These are phyloP conservation scores for Drosophila anomalata DNA, from an alignment of 2,888 invertebrate species.

Conservation along the genomic window DNA sequence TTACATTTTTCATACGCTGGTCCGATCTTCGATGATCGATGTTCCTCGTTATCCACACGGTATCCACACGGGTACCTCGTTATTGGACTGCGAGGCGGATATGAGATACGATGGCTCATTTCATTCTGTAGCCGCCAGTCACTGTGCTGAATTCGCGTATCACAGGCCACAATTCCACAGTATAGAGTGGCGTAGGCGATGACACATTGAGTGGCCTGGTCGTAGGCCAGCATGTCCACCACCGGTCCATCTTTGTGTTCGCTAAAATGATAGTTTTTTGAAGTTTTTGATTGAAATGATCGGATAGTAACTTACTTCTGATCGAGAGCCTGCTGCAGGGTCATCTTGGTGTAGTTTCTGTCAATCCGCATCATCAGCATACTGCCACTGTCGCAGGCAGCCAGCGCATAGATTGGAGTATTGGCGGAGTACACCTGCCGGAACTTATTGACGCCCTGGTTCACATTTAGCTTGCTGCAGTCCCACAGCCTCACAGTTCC, in stretches of 20 bases:
- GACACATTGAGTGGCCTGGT: constrained; percentile 91
- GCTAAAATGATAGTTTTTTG: constrained; percentile 47
- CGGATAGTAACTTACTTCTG: constrained; percentile 81
- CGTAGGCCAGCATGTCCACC: constrained; percentile 90
- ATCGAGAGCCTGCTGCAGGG: constrained; percentile 89
- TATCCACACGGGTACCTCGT: constrained; percentile 94
- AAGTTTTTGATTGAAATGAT: not conserved
- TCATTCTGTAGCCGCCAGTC: constrained; percentile 95
- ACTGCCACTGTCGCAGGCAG: constrained; percentile 92
- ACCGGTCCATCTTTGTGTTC: constrained; percentile 89
- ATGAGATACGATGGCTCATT: constrained; percentile 91
- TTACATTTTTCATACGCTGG: constrained; percentile 93
- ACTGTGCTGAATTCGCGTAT: constrained; percentile 90
- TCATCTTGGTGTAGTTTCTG: constrained; percentile 88
- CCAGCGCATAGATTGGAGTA: constrained; percentile 88
- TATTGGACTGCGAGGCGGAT: constrained; percentile 92
- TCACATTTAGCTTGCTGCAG: constrained; percentile 93
- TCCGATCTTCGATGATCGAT: constrained; percentile 95
- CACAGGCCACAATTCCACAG: constrained; percentile 94
- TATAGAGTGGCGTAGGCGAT: constrained; percentile 94
- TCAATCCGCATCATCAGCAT: constrained; percentile 91
- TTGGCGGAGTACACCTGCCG: constrained; percentile 85
- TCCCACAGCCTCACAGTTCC: constrained; percentile 97
- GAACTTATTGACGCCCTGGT: constrained; percentile 91
- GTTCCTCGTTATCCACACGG: constrained; percentile 76